Conservation (phyloP, 1,140 invertebrate species). For the Episyrphus balteatus region DNA sequence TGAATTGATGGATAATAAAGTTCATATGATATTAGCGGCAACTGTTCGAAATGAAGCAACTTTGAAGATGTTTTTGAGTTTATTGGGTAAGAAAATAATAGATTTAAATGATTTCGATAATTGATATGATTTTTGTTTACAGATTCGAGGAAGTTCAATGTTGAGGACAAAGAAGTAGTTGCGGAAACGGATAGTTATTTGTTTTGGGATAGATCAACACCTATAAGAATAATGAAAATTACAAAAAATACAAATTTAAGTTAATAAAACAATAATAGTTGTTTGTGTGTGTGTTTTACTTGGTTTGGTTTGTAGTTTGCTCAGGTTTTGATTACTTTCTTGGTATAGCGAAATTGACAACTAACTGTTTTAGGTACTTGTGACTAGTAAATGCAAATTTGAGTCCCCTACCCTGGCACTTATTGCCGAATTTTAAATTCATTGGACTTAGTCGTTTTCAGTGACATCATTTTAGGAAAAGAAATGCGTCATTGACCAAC, state of each 20-base stretch:
- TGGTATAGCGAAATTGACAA: no score
- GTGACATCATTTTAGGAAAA: no score
- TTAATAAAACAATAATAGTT: no score
- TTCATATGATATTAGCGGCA: slow-evolving; percentile 25
- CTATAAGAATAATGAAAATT: slow-evolving; percentile 6
- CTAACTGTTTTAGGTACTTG: no score
- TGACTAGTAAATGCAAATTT: no score
- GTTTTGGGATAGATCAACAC: slow-evolving; percentile 9
- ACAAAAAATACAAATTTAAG: background rate
- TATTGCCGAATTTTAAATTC: no score
- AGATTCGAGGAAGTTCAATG: background rate
- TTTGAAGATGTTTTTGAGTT: slow-evolving; percentile 18
- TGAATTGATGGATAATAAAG: slow-evolving; percentile 4
- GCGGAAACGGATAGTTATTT: slow-evolving; percentile 3
- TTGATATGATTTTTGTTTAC: background rate
- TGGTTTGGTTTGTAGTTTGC: no score
- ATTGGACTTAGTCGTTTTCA: no score
- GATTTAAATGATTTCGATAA: background rate
- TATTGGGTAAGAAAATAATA: slow-evolving; percentile 11
- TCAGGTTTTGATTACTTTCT: no score
- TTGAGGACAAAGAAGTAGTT: background rate
- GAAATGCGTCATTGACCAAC: no score
- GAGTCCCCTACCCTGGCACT: no score
- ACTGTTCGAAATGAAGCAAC: slow-evolving; percentile 30
- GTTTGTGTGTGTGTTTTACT: no score